Base-by-base conservation (phyloP, 2,888 invertebrate genomes). In the Drosophila cognata region DNA sequence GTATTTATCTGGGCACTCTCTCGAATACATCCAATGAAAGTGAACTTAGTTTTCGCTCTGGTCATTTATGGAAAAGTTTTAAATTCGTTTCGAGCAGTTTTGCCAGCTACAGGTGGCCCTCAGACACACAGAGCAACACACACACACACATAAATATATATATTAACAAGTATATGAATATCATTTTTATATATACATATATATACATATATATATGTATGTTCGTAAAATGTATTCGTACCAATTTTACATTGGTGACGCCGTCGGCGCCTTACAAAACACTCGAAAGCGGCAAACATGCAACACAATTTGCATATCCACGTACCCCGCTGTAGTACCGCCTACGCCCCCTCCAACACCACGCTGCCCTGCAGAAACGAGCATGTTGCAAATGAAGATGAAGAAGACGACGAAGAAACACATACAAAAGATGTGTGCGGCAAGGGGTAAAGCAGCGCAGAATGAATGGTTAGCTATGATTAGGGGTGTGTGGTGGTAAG, bases 201-300 rank as follows among this genome's bases (percentile, higher is more conserved):
- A 16, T 31, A 25, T 41, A 10, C 55, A 50, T 53, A 21, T 43
- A 6, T 29, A 25, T 53, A 5, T 51, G 4, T 67, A n/a, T 63
- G 10, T 50, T 50, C 38, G 35, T 29, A 33, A 48, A 46, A 55
- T 31, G 74, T 62, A 69, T 72, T 61, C 61, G 50, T 43, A 60
- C 62, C 74, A 71, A 80, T 77, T 74, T 67, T 56, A 65, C 66
- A 71, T 80, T 60, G 72, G 56, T 64, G 75, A 65, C 33, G 72
- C 77, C 64, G 72, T 63, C 77, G 79, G 79, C 81, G 74, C 71
- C 78, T 74, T 81, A 77, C 79, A 78, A 78, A 77, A 80, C 80
- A 77, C 78, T 80, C 46, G 61, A 63, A 68, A 77, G 70, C 74
- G 74, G 68, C 65, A 53, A 78, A 81, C 80, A 80, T 80, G 79